These are phyloP conservation scores for Agrilus cyanescens DNA, from an alignment of 2,888 invertebrate species.

Conservation along the genomic window DNA sequence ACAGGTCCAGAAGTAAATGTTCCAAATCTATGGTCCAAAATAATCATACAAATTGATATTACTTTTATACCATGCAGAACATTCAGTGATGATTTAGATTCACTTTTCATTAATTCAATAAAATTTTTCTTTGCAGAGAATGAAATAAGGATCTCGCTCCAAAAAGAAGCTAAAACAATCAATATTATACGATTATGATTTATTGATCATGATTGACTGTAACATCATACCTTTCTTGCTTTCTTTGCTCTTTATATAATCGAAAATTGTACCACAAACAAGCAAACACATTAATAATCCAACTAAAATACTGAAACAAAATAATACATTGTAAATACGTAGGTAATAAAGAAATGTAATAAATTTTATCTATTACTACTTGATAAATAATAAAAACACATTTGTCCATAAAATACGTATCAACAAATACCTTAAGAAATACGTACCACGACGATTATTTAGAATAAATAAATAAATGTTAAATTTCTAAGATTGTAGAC, in stretches of 20 bases:
- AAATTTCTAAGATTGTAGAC: too few species aligned
- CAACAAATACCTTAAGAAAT: too few species aligned
- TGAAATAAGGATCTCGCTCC: conserved; percentile 19
- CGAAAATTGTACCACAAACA: conserved; percentile 27
- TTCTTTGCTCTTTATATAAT: conserved; percentile 18
- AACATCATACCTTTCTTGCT: conserved; percentile 17
- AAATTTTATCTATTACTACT: too few species aligned
- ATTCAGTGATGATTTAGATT: conserved; percentile 34
- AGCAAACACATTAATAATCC: conserved; percentile 24
- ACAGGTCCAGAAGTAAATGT: conserved; percentile 42
- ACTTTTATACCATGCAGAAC: conserved; percentile 48
- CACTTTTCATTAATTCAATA: conserved; percentile 33
- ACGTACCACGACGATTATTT: too few species aligned
- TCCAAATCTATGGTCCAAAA: conserved; percentile 44
- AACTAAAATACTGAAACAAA: conserved; percentile 22
- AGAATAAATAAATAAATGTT: too few species aligned
- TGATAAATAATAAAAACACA: too few species aligned
- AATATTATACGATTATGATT: too few species aligned
- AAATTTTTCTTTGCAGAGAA: conserved; percentile 31
- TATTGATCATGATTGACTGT: too few species aligned
- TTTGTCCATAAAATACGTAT: too few species aligned
- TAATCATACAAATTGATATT: conserved; percentile 44
- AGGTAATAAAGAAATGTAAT: too few species aligned
- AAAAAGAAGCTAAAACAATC: conserved; percentile 20
- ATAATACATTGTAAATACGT: too few species aligned